Base-by-base conservation (phyloP, 2,888 invertebrate species). In the Beris chalybata region DNA sequence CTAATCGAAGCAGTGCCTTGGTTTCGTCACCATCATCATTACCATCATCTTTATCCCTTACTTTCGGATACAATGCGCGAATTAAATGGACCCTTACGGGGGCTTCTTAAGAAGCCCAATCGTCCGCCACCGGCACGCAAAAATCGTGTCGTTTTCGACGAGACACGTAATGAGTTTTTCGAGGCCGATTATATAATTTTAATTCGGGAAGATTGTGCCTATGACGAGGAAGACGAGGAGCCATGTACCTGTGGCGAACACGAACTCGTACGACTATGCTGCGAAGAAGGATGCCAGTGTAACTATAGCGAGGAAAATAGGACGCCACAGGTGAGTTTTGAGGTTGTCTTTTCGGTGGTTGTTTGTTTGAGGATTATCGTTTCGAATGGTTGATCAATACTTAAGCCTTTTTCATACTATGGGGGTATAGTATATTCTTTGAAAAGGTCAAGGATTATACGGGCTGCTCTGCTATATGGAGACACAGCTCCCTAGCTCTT, bases 131-230 rank as follows among this genome's bases (percentile, higher is more conserved):
- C 84, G 69, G 79, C 83, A 68, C 88, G 88, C 74, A 90, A 89
- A 76, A 87, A 93, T 78, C 87, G 92, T 66, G 94, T 94, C 30
- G 88, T 92, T 63, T 94, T 94, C 76, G 92, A 94, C 77, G 94
- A 94, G 82, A 91, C 89, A 75, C 87, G 91, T 64, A 94, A 94
- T 82, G 92, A 93, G 79, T 93, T 93, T 82, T 93, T 94, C 79
- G 94, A 94, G 74, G 93, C 94, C 61, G 93, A 94, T 82, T 94
- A 94, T 76, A 93, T 94, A 75, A 94, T 94, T 74, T 85, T 93
- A 70, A 93, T 94, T 71, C 88, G 93, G 69, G 93, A 94, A 77
- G 93, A 93, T 78, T 92, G 92, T 76, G 88, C 89, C 74, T 91
- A 89, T 76, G 92, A 91, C 67, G 92, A 92, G 75, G 92, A 92